Conservation (phyloP, 2,888 invertebrate genomes). For the Sylvicola cinctus region DNA sequence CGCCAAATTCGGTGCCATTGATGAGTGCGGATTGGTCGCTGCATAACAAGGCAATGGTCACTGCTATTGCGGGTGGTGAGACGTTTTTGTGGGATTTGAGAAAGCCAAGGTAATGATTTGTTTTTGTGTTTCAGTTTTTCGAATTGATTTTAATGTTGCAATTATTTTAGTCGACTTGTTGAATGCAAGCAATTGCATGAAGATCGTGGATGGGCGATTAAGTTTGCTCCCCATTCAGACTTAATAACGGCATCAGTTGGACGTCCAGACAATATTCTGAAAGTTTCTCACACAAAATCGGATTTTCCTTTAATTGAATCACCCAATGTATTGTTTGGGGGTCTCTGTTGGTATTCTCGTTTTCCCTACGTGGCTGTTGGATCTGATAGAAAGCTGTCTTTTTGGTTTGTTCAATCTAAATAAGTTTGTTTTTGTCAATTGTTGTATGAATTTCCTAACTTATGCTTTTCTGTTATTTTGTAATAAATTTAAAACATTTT, state of each 20-base stretch:
- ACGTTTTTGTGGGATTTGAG: constrained; percentile 46
- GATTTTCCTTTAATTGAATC: constrained; percentile 33
- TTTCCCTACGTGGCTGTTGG: constrained; percentile 37
- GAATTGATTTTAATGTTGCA: constrained; percentile 4
- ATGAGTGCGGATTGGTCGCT: constrained; percentile 50
- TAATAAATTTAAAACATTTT: too few species aligned
- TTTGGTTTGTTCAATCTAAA: constrained; percentile 31
- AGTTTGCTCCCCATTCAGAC: constrained; percentile 40
- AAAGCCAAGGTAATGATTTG: constrained; percentile 32
- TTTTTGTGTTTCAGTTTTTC: constrained; percentile 3
- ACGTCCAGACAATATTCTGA: constrained; percentile 39
- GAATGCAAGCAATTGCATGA: constrained; percentile 37
- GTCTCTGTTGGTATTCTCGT: constrained; percentile 40
- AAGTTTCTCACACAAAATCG: constrained; percentile 36
- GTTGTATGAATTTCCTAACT: too few species aligned
- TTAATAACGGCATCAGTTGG: constrained; percentile 43
- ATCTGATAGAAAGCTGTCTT: constrained; percentile 34
- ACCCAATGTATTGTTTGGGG: constrained; percentile 31
- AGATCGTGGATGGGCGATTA: constrained; percentile 37
- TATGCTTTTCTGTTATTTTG: too few species aligned
- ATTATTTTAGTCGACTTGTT: constrained; percentile 31
- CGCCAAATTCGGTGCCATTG: constrained; percentile 36
- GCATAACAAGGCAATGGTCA: constrained; percentile 31
- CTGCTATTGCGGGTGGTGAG: constrained; percentile 42
- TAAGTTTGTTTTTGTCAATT: neutral